These are phyloP conservation scores for Tyrannus savana DNA, from an alignment of 2,113 vertebrate genomes.

Conservation along the genomic window DNA sequence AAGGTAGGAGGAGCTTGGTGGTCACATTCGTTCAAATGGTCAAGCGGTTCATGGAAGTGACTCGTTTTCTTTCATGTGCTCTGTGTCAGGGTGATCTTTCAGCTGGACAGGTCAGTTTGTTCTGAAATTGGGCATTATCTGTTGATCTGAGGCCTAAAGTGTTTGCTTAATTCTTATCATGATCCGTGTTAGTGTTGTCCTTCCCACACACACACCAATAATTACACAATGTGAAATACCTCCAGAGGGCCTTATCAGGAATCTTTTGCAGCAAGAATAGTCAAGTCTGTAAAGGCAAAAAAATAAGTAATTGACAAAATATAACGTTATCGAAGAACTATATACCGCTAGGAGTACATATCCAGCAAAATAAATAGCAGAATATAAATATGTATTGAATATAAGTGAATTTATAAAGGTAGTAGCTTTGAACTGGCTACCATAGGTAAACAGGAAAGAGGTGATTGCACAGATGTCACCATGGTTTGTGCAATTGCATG, in stretches of 20 bases:
- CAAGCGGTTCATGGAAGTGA: background rate
- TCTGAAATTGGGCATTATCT: conserved; percentile 37
- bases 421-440: background rate
- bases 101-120: conserved; percentile 25
- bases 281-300: background rate
- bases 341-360: background rate
- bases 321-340: background rate
- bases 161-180: conserved; percentile 50
- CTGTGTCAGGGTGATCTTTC: conserved; percentile 46
- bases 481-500: background rate
- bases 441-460: background rate
- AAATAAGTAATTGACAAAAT: background rate
- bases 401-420: background rate
- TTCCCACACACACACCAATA: background rate
- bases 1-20: background rate
- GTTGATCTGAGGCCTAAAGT: conserved; percentile 21
- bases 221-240: conserved; percentile 17
- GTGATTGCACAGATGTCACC: background rate
- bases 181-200: background rate
- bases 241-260: background rate
- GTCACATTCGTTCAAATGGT: background rate
- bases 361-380: background rate
- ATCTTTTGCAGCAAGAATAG: background rate
- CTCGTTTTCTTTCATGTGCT: background rate
- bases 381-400: background rate